These are phyloP conservation scores for Ambastaia sidthimunki DNA, from an alignment of 2,797 vertebrate species.

Conservation along the genomic window DNA sequence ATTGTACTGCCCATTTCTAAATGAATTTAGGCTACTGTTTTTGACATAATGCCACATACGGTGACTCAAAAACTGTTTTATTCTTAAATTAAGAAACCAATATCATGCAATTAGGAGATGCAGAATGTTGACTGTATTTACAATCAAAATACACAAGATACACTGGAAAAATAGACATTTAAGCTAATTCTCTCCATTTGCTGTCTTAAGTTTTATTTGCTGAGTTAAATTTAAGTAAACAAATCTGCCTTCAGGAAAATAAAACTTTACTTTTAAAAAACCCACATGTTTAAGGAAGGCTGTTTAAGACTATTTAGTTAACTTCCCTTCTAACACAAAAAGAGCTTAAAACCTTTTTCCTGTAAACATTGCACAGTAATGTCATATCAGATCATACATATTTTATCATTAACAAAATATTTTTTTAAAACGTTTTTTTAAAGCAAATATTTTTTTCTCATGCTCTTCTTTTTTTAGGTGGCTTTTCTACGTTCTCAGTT, in stretches of 20 bases:
- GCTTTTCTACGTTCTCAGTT: slow-evolving; percentile 65
- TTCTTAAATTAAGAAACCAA: too few species aligned
- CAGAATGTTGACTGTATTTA: background rate
- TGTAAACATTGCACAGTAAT: background rate
- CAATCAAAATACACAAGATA: background rate
- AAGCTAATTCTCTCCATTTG: background rate
- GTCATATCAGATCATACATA: background rate
- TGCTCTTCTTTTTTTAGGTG: slow-evolving; percentile 32
- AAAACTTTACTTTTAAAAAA: too few species aligned
- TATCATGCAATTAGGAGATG: background rate
- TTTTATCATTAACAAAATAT: background rate
- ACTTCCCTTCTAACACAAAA: background rate
- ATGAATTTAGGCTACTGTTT: too few species aligned
- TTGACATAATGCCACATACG: too few species aligned
- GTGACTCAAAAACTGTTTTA: too few species aligned
- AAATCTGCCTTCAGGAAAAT: background rate
- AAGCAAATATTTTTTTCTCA: slow-evolving; percentile 22
- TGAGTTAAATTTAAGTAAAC: background rate
- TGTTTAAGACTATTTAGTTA: background rate
- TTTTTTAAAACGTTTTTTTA: slow-evolving; percentile 2
- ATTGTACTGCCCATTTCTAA: too few species aligned
- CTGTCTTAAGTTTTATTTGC: too few species aligned
- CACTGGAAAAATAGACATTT: background rate
- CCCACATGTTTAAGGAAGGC: background rate
- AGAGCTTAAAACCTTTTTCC: background rate